Percentiles rank a stretch among this genome's conserved stretches.
Conservation (phyloP, 2,113 vertebrate species). For the Corvus moneduloides region DNA sequence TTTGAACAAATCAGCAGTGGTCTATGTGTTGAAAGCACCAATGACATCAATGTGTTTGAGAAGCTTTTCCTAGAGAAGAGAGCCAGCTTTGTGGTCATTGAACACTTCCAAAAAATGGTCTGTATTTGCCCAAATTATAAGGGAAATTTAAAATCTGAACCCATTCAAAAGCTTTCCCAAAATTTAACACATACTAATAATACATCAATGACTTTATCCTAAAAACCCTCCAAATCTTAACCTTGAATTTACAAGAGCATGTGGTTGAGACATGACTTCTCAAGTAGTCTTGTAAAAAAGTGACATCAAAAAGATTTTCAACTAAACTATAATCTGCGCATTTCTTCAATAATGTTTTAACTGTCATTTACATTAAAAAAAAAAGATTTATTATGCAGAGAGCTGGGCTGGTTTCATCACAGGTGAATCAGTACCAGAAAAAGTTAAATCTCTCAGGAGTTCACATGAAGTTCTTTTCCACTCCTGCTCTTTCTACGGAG, state of each 20-base stretch:
- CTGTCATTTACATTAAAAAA: not conserved
- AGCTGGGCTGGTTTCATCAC: not conserved
- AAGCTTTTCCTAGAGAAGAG: not conserved
- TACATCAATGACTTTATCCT: not conserved
- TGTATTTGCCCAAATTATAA: not conserved
- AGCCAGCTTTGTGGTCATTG: not conserved
- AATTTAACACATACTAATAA: not conserved
- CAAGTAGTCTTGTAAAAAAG: not conserved
- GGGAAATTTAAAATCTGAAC: not conserved
- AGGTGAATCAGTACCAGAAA: conserved; percentile 5
- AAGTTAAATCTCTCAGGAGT: not conserved
- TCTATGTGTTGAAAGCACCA: not conserved
- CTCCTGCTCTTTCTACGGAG: not conserved
- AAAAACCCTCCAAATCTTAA: not conserved
- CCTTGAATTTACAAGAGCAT: not conserved
- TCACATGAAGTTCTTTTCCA: not conserved
- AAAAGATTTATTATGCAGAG: not conserved
- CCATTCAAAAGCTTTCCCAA: not conserved
- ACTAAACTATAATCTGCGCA: not conserved
- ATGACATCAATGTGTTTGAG: not conserved
- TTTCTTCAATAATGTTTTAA: not conserved
- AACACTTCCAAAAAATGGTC: not conserved
- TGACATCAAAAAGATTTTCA: not conserved
- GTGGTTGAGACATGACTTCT: not conserved
- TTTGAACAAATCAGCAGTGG: not conserved